Evolutionary conservation across 2,797 vertebrate genomes (phyloP).

Genomic region (Melanotaenia boesemani): DNA sequence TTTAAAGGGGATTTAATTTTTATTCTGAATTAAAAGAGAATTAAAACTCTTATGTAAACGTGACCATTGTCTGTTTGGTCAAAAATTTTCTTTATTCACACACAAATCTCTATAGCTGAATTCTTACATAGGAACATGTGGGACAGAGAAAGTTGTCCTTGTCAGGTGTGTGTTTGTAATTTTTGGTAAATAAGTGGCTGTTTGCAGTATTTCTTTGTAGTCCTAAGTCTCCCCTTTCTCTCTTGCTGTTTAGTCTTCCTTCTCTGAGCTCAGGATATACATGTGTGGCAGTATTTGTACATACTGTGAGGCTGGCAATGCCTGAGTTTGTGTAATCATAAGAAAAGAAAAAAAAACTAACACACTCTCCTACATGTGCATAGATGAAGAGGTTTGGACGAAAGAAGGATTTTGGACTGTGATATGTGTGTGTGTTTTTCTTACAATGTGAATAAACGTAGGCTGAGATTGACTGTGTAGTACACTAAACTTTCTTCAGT

Average conservation of each 20-base stretch:
- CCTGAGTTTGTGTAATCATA: slow-evolving; percentile 23
- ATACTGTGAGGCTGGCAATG: slow-evolving; percentile 13
- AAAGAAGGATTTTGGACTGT: not conserved
- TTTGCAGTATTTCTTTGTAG: not conserved
- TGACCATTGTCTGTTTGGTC: slow-evolving; percentile 5
- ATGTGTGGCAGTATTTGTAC: slow-evolving; percentile 40
- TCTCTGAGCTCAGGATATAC: slow-evolving; percentile 6
- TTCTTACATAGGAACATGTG: slow-evolving; percentile 2
- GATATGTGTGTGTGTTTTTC: no score
- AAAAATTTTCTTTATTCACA: slow-evolving; percentile 41
- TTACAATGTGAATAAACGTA: no score
- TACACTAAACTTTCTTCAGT: not conserved
- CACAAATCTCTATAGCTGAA: slow-evolving; percentile 9
- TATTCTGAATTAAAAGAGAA: no score
- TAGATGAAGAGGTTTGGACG: slow-evolving; percentile 14
- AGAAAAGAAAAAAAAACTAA: slow-evolving; percentile 18
- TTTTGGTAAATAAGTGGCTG: no score
- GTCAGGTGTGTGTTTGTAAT: not conserved
- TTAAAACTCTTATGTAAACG: no score
- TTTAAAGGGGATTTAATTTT: no score
- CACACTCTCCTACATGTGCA: slow-evolving; percentile 10
- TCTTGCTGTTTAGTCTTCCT: not conserved
- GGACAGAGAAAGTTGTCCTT: not conserved
- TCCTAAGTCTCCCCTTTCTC: slow-evolving; percentile 4
- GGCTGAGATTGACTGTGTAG: no score